These are phyloP conservation scores for Apogon hyalosoma DNA, from an alignment of 2,797 vertebrate genomes.

Conservation along the genomic window DNA sequence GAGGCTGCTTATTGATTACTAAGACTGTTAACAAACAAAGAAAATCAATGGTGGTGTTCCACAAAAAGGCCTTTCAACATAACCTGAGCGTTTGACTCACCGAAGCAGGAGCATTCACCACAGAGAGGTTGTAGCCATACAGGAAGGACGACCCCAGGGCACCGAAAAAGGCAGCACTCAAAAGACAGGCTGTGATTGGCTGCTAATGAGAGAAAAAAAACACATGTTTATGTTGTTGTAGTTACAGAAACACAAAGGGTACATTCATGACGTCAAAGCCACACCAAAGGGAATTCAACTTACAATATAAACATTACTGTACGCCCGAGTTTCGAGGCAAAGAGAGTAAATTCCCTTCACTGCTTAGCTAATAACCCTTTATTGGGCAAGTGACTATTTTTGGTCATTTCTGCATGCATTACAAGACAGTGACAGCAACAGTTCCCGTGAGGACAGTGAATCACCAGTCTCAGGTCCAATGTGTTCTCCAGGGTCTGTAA, in stretches of 20 bases:
- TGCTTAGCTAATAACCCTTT: too few species aligned
- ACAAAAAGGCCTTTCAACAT: background rate
- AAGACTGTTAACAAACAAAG: background rate
- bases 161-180: slow-evolving; percentile 87
- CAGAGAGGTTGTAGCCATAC: slow-evolving; percentile 95
- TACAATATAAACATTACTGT: too few species aligned
- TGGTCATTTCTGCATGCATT: too few species aligned
- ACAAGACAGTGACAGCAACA: too few species aligned
- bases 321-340: too few species aligned
- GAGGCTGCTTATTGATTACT: slow-evolving; percentile 24
- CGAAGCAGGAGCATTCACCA: slow-evolving; percentile 91
- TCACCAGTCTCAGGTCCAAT: too few species aligned
- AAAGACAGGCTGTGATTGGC: slow-evolving; percentile 83
- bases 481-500: too few species aligned
- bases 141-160: slow-evolving; percentile 95
- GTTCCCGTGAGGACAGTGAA: too few species aligned
- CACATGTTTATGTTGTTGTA: too few species aligned
- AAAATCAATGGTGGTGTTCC: slow-evolving; percentile 18
- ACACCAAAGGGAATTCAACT: background rate
- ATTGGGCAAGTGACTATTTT: too few species aligned
- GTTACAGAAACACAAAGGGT: slow-evolving; percentile 6
- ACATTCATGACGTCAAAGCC: slow-evolving; percentile 13
- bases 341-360: too few species aligned
- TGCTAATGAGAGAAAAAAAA: slow-evolving; percentile 55
- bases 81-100: slow-evolving; percentile 82